phyloP scores from a whole-genome alignment of 2,797 vertebrate species.

The Macrochelys suwanniensis region DNA sequence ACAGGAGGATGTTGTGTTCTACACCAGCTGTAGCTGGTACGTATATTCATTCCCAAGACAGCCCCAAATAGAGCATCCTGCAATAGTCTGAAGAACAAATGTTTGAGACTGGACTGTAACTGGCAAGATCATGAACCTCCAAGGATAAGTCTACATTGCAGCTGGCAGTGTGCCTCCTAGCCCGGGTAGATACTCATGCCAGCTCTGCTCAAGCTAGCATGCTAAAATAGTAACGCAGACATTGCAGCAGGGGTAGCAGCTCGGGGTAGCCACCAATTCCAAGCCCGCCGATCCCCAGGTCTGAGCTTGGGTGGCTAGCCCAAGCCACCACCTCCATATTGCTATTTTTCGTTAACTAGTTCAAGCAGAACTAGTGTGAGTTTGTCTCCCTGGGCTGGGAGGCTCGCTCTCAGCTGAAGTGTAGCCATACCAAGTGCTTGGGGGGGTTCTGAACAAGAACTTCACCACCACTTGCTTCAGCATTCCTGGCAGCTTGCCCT shows the following conservation, averaged over 20 bases:
- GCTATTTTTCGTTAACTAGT: neutral
- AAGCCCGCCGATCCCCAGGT: neutral
- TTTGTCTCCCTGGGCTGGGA: no score
- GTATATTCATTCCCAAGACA: neutral
- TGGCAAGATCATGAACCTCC: neutral
- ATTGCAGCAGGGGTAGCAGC: no score
- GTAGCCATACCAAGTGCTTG: no score
- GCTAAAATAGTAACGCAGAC: neutral
- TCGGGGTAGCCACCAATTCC: neutral
- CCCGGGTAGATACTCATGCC: neutral
- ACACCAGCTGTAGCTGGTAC: fast-evolving
- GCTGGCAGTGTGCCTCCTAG: neutral
- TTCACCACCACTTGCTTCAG: no score
- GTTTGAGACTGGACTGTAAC: neutral
- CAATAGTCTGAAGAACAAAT: neutral
- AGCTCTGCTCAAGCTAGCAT: neutral
- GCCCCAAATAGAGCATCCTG: neutral
- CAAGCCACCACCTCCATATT: neutral
- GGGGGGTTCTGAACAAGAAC: no score
- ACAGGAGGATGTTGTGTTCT: neutral
- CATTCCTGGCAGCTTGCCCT: no score
- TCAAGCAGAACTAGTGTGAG: neutral
- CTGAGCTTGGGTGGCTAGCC: neutral
- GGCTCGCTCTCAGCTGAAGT: no score
- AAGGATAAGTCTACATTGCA: neutral